Evolutionary conservation across 1,140 invertebrate genomes (phyloP).

Genomic region (Meloidogyne exigua): DNA sequence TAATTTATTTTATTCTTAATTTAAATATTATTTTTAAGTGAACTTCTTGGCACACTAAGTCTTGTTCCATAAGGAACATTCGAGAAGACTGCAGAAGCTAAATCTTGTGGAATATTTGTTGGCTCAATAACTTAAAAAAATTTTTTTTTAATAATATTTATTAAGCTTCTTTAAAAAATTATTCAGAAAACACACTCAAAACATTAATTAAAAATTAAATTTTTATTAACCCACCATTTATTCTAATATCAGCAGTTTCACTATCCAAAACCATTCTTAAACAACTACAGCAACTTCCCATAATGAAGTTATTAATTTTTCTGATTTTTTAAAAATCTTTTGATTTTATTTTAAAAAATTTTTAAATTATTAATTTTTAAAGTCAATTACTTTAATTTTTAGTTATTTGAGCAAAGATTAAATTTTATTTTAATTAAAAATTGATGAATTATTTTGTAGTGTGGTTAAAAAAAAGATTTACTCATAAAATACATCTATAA

Average conservation of each 20-base stretch:
- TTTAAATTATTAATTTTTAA: not conserved
- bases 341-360: not conserved
- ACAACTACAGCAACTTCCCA: slow-evolving; percentile 19
- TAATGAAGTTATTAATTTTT: not conserved
- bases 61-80: not conserved
- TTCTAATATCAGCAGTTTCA: slow-evolving; percentile 23
- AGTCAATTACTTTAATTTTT: not conserved
- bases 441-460: not conserved
- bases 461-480: not conserved
- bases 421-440: not conserved
- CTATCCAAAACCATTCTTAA: slow-evolving; percentile 14
- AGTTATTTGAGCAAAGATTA: not conserved
- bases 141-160: no score
- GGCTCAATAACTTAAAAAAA: slow-evolving; percentile 9
- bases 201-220: not conserved
- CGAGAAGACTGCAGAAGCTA: not conserved
- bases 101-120: slow-evolving; percentile 12
- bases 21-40: slow-evolving; percentile 10
- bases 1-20: not conserved
- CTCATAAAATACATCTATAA: not conserved
- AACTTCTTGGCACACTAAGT: slow-evolving; percentile 6
- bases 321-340: not conserved
- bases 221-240: slow-evolving; percentile 9
- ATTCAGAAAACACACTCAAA: no score
- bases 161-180: no score